Base-by-base conservation (phyloP, 2,888 invertebrate species). In the Cinara cedri region DNA sequence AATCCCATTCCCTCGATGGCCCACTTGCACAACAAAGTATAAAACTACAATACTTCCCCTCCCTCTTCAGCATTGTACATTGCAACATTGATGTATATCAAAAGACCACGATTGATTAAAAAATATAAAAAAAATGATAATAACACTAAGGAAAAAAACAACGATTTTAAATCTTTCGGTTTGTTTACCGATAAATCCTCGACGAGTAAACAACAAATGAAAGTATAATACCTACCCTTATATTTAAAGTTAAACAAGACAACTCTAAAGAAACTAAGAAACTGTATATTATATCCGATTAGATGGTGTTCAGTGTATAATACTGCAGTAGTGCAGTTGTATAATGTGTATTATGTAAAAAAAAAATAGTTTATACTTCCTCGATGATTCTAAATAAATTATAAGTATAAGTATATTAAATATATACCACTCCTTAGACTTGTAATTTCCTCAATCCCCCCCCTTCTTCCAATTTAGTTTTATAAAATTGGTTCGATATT, bases 321-420 rank as follows among this genome's bases (percentile, higher is more conserved):
- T 51, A 51, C 34, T 34, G 34, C 34, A 34, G 34, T 34, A 4
- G 34, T 34, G 6, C 34, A 34, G n/a, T n/a, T 49, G 13, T 14
- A 14, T 49, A 49, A 49, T 3, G 14, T 14, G 14, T 44, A 49
- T 49, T 9, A 51, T 51, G n/a, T 54, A 24, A 34, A 71, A 42
- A 55, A 55, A 42, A 71, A 24, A 44, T n/a, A n/a, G 3, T 72
- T 34, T 72, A 34, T 72, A 62, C 46, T 72, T 26, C 8, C 44
- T 19, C 49, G 19, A 14, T 34, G 60, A 62, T 49, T 72, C 49
- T 60, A 62, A 72, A 72, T 72, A 72, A 72, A 62, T 49, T 72
- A 49, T 26, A 26, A 26, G 14, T 46, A 26, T 13, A 34, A 26
- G 14, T 60, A 24, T 13, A n/a, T n/a, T n/a, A n/a, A n/a, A n/a